phyloP scores from a whole-genome alignment of 1,140 invertebrate species.

The Bathynomus jamesi region DNA sequence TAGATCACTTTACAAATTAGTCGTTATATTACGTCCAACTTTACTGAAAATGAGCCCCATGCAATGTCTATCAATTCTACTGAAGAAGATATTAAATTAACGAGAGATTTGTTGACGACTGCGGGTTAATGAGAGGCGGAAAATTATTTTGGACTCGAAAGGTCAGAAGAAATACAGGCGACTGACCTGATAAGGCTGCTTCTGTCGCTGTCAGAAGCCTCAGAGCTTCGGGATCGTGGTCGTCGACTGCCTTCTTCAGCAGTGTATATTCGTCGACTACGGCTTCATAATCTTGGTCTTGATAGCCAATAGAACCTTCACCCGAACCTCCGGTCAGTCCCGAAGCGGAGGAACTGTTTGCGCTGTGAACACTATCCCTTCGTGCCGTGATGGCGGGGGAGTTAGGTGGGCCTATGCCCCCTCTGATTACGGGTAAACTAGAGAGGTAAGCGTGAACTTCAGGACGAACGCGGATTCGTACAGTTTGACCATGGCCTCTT shows the following conservation, averaged over 20 bases:
- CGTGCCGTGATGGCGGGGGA: constrained; percentile 18
- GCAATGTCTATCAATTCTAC: no score
- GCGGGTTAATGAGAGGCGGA: no score
- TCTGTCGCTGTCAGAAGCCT: constrained; percentile 19
- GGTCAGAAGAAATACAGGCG: constrained; percentile 1
- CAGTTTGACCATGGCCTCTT: constrained; percentile 23
- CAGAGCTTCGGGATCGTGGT: constrained; percentile 33
- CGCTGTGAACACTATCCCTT: constrained; percentile 33
- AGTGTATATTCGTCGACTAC: constrained; percentile 34
- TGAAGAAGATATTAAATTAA: no score
- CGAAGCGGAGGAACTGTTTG: constrained; percentile 34
- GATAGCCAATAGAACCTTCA: constrained; percentile 33
- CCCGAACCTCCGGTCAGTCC: constrained; percentile 31
- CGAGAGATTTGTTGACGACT: no score
- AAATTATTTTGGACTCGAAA: no score
- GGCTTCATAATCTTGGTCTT: constrained; percentile 34
- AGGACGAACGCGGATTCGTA: constrained; percentile 31
- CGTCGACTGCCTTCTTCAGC: constrained; percentile 26
- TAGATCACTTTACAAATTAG: no score
- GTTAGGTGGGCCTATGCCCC: constrained; percentile 3
- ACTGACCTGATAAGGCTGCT: constrained; percentile 30
- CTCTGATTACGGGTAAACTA: constrained; percentile 17
- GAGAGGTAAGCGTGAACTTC: constrained; percentile 37
- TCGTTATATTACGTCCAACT: no score
- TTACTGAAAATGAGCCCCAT: no score